Base-by-base conservation (phyloP, 2,888 invertebrate genomes). In the Ennomos fuscantarius region DNA sequence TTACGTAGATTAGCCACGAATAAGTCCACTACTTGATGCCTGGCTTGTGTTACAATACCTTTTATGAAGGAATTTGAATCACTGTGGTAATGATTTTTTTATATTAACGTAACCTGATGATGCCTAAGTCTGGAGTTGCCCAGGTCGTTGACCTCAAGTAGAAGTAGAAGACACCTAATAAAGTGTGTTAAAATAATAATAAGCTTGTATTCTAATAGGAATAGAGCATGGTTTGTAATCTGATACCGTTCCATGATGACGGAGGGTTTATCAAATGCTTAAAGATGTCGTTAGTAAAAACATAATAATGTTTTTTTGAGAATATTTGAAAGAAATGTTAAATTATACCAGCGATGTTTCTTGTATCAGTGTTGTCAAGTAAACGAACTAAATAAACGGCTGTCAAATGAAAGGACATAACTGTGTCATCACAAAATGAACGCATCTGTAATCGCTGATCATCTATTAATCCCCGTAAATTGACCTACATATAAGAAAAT, bases 1-100 rank as follows among this genome's bases (percentile, higher is more conserved):
- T 55, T 62, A 60, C 59, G 48, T 50, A 66, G 70, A 72, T 70
- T 69, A 65, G 45, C 44, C 49, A 59, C 53, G 53, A 59, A 53
- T 41, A 41, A 57, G 47, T 57, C 31, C 48, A 49, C 37, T 11
- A 36, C 50, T 55, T 57, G 67, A 63, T 68, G 65, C 66, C 55
- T 65, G 59, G 69, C 59, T 67, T 68, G 60, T 51, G 67, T 59
- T 59, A 59, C 58, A 54, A 45, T 12, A 10, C 58, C 53, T 49
- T 59, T 41, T 53, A 33, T 9, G 49, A 8, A 31, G 33, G 41
- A 59, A 59, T 45, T 36, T 33, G 58, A 57, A 31, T 57, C 52
- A 39, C 39, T 44, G 46, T 36, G 31, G n/a, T 33, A 40, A 11
- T 37, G 15, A 32, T 42, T 48, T 40, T 40, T 39, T 40, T 36